Evolutionary conservation across 2,888 invertebrate species (phyloP), one percentile per base, ranked within the genome.

Genomic region (Campoletis raptor): DNA sequence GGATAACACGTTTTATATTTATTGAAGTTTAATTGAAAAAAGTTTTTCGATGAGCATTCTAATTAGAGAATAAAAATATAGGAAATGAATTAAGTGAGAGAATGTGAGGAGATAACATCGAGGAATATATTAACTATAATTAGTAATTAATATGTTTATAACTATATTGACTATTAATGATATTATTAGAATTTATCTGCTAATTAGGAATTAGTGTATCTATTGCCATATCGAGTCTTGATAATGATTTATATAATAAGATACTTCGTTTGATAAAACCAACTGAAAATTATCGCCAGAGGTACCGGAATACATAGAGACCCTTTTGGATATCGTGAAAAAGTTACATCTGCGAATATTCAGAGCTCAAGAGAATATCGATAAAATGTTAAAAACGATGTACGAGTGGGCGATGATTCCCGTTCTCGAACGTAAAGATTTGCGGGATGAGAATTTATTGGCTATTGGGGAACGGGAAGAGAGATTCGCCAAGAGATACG

Each of bases 361-460:
- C 9, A 95, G 95, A 66, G 96, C 97, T 0, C 97, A 97, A 92
- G 95, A 95, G 7, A 97, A 97, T 91, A 94, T 97, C 52, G 94
- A 95, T 36, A 94, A 94, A 0, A 95, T 97, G 0, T 93, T 96
- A 1, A 92, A 94, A 0, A 95, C 95, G 74, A 96, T 97, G 40
- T 95, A 95, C 0, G 94, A 95, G 0, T 98, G 98, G 98, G 97
- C 97, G 0, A 95, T 96, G 87, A 91, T 95, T 18, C 97, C 98
- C 0, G 94, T 99, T 9, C 97, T 97, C 92, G 96, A 96, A 91
- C 95, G 98, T 36, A 97, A 96, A 90, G 97, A 97, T 89, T 95
- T 95, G 0, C 96, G 96, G 90, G 95, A 95, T 10, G 95, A 95
- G 57, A 94, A 95, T 89, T 93, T 96, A 69, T 92, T 98, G 0